These are phyloP conservation scores for Leucania comma DNA, from an alignment of 2,888 invertebrate genomes.

Conservation along the genomic window DNA sequence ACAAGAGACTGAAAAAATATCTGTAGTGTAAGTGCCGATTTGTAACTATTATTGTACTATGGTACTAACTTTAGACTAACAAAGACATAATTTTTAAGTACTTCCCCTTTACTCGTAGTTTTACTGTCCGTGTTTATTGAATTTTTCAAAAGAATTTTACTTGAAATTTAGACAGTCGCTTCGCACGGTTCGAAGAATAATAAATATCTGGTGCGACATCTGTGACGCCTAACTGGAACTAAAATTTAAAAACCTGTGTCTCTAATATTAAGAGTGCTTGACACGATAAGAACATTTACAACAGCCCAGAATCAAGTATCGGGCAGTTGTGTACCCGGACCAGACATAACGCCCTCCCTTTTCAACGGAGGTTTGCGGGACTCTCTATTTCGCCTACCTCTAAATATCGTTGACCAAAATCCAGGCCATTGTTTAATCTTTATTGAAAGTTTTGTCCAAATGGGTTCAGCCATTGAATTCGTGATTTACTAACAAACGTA, in stretches of 20 bases:
- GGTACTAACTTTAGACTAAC: slow-evolving; percentile 31
- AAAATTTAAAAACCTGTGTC: too few species aligned
- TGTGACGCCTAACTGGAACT: too few species aligned
- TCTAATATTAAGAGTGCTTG: too few species aligned
- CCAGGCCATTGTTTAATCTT: background rate
- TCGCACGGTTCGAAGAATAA: too few species aligned
- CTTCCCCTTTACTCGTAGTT: background rate
- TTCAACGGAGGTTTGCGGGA: background rate
- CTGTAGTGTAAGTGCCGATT: slow-evolving; percentile 14
- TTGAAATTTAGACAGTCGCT: background rate
- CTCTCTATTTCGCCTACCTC: too few species aligned
- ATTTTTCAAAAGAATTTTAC: slow-evolving; percentile 20
- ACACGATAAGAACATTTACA: too few species aligned
- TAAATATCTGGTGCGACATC: too few species aligned
- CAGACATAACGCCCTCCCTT: too few species aligned
- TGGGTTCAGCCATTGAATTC: background rate
- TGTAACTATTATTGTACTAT: slow-evolving; percentile 13
- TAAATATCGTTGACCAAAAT: too few species aligned
- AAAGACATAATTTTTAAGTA: slow-evolving; percentile 36
- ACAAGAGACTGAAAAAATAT: slow-evolving; percentile 48
- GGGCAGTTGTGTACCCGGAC: too few species aligned
- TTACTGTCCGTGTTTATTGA: background rate
- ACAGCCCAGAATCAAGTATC: too few species aligned
- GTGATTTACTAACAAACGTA: background rate
- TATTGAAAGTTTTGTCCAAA: background rate